phyloP scores from a whole-genome alignment of 2,113 vertebrate species.

The Podiceps cristatus region DNA sequence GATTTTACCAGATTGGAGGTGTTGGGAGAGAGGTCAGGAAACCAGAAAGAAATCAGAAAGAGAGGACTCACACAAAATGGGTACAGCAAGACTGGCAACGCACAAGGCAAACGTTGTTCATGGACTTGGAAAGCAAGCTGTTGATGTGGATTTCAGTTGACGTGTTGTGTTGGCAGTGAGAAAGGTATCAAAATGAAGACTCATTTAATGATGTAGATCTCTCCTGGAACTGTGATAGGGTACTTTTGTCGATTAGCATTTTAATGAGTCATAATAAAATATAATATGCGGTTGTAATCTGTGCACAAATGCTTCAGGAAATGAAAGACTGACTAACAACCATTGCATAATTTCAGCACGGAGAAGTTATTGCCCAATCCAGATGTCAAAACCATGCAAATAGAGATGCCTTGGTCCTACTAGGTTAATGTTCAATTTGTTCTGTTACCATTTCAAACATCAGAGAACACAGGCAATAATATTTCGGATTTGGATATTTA shows the following conservation, averaged over 20 bases:
- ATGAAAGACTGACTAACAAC: constrained; percentile 54
- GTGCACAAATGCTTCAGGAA: constrained; percentile 58
- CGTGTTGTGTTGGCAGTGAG: neutral
- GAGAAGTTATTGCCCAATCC: constrained; percentile 61
- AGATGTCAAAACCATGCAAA: constrained; percentile 37
- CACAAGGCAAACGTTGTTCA: neutral
- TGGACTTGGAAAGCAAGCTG: neutral
- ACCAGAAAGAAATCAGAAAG: neutral
- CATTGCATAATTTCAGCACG: constrained; percentile 40
- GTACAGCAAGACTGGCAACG: neutral
- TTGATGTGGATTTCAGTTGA: neutral
- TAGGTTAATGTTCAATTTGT: constrained; percentile 62
- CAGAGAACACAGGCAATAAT: constrained; percentile 28
- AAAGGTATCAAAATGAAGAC: constrained; percentile 16
- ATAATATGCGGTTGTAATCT: constrained; percentile 52
- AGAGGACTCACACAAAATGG: neutral
- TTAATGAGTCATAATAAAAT: constrained; percentile 63
- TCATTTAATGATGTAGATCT: neutral
- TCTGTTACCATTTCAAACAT: constrained; percentile 49
- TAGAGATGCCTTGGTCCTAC: constrained; percentile 13
- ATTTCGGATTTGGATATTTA: constrained; percentile 57
- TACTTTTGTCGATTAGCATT: constrained; percentile 51
- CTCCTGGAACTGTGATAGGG: neutral
- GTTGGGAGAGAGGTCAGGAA: neutral
- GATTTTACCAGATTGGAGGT: neutral